These are phyloP conservation scores for Penaeus indicus DNA, from an alignment of 1,140 invertebrate species.

Conservation along the genomic window DNA sequence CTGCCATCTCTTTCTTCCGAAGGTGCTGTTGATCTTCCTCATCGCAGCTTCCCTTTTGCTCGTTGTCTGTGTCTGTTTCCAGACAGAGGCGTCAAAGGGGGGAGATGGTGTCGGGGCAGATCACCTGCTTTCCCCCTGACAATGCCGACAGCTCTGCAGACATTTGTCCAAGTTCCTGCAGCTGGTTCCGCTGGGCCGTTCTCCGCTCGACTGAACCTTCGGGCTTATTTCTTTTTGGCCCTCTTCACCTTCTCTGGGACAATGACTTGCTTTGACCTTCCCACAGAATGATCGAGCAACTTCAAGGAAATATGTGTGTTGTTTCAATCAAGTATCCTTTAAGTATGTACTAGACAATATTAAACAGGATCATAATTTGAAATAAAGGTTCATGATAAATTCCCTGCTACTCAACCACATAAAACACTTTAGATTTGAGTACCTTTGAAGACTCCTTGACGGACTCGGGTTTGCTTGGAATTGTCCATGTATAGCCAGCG, in stretches of 20 bases:
- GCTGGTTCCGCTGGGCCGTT: conserved; percentile 77
- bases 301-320: conserved; percentile 92
- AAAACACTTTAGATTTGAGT: conserved; percentile 93
- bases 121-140: conserved; percentile 75
- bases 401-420: conserved; percentile 95
- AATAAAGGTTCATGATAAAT: conserved; percentile 83
- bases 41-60: conserved; percentile 92
- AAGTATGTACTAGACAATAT: conserved; percentile 88
- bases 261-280: conserved; percentile 77
- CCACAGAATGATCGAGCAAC: conserved; percentile 88
- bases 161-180: conserved; percentile 78
- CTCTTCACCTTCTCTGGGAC: conserved; percentile 77
- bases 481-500: conserved; percentile 86
- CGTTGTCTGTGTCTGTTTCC: conserved; percentile 84
- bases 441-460: conserved; percentile 85
- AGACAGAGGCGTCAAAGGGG: conserved; percentile 92
- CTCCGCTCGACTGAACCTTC: conserved; percentile 76
- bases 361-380: conserved; percentile 86
- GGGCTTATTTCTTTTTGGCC: conserved; percentile 69
- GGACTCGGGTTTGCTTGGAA: conserved; percentile 75
- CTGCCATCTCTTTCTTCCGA: conserved; percentile 78
- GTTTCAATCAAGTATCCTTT: conserved; percentile 89
- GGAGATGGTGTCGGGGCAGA: conserved; percentile 77
- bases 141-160: conserved; percentile 80
- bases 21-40: conserved; percentile 86